Evolutionary conservation across 1,140 invertebrate genomes (phyloP).

Genomic region (Drosophila kepulauana): DNA sequence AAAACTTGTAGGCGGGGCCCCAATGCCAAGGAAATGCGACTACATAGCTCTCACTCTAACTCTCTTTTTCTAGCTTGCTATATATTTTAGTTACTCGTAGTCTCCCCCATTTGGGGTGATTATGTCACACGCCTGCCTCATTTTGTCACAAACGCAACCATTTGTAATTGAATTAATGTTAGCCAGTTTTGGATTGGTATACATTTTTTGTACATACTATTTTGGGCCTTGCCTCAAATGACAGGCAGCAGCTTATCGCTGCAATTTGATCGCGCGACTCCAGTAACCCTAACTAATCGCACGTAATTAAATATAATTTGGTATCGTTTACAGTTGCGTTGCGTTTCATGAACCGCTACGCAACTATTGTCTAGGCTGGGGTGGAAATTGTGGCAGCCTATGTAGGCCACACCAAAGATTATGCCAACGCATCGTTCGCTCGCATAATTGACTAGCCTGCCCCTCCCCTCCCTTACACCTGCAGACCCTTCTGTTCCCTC

Average conservation of each 20-base stretch:
- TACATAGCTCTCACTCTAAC: slow-evolving; percentile 5
- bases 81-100: slow-evolving; percentile 3
- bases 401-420: slow-evolving; percentile 47
- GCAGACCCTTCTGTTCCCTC: neutral
- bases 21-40: slow-evolving; percentile 13
- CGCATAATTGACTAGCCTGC: slow-evolving; percentile 40
- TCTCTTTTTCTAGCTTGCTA: slow-evolving; percentile 6
- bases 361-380: neutral
- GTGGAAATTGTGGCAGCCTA: slow-evolving; percentile 8
- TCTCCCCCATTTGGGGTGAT: slow-evolving; percentile 42
- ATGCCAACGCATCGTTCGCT: slow-evolving; percentile 46
- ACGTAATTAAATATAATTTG: slow-evolving; percentile 84
- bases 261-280: slow-evolving; percentile 79
- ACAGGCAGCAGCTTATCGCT: slow-evolving; percentile 70
- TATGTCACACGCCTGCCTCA: slow-evolving; percentile 77
- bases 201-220: slow-evolving; percentile 24
- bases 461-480: neutral
- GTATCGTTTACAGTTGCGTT: slow-evolving; percentile 82
- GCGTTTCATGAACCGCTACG: slow-evolving; percentile 38
- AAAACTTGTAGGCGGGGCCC: slow-evolving; percentile 58
- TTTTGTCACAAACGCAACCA: slow-evolving; percentile 68
- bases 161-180: slow-evolving; percentile 83
- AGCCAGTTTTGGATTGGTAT: slow-evolving; percentile 36
- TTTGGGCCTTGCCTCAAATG: slow-evolving; percentile 63
- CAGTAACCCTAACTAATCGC: slow-evolving; percentile 84